Percentiles rank a stretch among this genome's conserved stretches.
Evolutionary conservation across 2,888 invertebrate species (phyloP).

Genomic region (Orthosia cruda): DNA sequence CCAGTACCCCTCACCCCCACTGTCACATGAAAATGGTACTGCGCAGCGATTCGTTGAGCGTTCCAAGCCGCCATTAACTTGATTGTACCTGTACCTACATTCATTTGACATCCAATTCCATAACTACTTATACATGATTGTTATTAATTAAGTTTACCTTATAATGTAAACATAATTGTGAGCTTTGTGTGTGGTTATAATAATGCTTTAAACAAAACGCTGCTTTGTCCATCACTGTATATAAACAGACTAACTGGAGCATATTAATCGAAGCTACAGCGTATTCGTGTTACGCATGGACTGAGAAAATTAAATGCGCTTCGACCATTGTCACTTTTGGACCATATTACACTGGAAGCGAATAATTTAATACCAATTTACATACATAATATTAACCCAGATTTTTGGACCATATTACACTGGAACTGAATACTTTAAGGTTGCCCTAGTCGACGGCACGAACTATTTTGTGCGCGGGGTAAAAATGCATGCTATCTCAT

Average conservation of each 20-base stretch:
- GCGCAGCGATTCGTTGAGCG: too few relatives aligned
- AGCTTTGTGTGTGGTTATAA: slow-evolving; percentile 88
- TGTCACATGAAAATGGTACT: too few relatives aligned
- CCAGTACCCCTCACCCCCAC: too few relatives aligned
- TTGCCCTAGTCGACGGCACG: too few relatives aligned
- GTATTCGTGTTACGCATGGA: slow-evolving; percentile 61
- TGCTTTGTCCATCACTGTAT: slow-evolving; percentile 67
- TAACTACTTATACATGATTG: slow-evolving; percentile 44
- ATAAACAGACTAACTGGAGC: slow-evolving; percentile 68
- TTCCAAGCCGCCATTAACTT: slow-evolving; percentile 5
- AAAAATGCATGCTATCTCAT: too few relatives aligned
- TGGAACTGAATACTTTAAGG: too few relatives aligned
- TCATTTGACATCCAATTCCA: slow-evolving; percentile 61
- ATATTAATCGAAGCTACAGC: slow-evolving; percentile 63
- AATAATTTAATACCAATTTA: too few relatives aligned
- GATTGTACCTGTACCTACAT: slow-evolving; percentile 21
- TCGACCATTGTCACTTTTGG: slow-evolving; percentile 2
- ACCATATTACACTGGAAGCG: slow-evolving; percentile 27
- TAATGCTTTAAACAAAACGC: slow-evolving; percentile 65
- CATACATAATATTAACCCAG: slow-evolving; percentile 9
- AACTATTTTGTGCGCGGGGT: too few relatives aligned
- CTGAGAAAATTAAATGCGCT: slow-evolving; percentile 55
- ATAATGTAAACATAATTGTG: slow-evolving; percentile 66
- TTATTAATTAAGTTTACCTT: slow-evolving; percentile 59
- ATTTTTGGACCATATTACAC: neutral